Evolutionary conservation across 2,113 vertebrate genomes (phyloP).

Genomic region (Aegithalos caudatus): DNA sequence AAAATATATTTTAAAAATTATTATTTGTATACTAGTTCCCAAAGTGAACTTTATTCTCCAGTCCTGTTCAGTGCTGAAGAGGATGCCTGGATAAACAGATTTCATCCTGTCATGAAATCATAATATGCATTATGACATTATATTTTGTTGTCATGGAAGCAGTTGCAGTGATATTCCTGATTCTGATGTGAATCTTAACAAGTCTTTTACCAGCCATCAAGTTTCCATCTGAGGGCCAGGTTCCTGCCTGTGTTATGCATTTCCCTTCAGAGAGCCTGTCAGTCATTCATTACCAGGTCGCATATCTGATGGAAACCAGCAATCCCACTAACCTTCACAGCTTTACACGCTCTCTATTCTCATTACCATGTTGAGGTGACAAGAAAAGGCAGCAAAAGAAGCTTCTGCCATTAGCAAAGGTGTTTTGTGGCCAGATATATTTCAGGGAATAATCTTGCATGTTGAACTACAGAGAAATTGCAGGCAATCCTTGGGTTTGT

Average conservation of each 20-base stretch:
- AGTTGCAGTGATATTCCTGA: conserved; percentile 5
- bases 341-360: neutral
- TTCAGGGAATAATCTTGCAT: neutral
- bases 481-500: neutral
- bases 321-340: neutral
- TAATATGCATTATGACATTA: conserved; percentile 22
- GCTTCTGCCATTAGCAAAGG: neutral
- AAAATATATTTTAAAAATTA: neutral
- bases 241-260: neutral
- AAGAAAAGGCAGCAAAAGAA: neutral
- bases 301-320: neutral
- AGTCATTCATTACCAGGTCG: neutral
- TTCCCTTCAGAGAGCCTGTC: neutral
- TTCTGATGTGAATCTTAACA: conserved; percentile 53
- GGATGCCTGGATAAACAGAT: neutral
- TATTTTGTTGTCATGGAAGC: conserved; percentile 58
- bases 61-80: neutral
- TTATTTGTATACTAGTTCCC: neutral
- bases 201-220: conserved; percentile 31
- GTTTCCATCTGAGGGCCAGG: neutral
- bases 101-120: neutral
- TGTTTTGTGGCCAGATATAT: neutral
- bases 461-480: neutral
- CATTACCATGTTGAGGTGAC: neutral
- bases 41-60: neutral